phyloP scores from a whole-genome alignment of 2,888 invertebrate species.

The Epinotia nisella region DNA sequence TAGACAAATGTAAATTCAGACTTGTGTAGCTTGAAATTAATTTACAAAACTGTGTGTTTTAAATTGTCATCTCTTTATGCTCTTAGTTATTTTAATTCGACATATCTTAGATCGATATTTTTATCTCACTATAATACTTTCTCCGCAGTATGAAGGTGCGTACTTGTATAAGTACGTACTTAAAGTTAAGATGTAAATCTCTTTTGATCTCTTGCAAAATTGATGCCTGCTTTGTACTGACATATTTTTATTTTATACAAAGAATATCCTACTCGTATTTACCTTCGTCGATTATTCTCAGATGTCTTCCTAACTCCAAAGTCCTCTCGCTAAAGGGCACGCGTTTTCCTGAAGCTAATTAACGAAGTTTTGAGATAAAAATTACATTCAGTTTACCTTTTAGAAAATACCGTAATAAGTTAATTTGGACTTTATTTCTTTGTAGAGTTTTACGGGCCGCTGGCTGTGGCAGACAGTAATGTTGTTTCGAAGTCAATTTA shows the following conservation, averaged over 20 bases:
- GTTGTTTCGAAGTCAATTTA: constrained; percentile 40
- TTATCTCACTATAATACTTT: no score
- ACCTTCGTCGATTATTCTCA: constrained; percentile 21
- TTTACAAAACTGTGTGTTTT: not conserved
- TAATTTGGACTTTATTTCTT: constrained; percentile 43
- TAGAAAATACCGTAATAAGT: constrained; percentile 44
- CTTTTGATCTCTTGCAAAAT: constrained; percentile 4
- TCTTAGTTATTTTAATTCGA: not conserved
- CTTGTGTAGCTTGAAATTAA: constrained; percentile 9
- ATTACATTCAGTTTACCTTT: constrained; percentile 45
- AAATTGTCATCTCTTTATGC: not conserved
- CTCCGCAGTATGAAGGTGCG: no score
- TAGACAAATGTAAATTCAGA: constrained; percentile 34
- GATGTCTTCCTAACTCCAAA: constrained; percentile 28
- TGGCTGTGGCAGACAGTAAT: constrained; percentile 37
- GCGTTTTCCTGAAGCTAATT: constrained; percentile 45
- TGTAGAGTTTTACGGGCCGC: constrained; percentile 31
- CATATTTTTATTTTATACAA: constrained; percentile 8
- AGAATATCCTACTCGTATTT: constrained; percentile 30
- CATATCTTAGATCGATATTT: no score
- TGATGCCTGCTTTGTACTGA: not conserved
- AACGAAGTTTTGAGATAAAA: constrained; percentile 44
- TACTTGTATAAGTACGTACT: no score
- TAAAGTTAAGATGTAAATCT: not conserved
- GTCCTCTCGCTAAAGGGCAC: constrained; percentile 37